These are phyloP conservation scores for Pinctada fucata DNA, from an alignment of 2,888 invertebrate species.

Conservation along the genomic window DNA sequence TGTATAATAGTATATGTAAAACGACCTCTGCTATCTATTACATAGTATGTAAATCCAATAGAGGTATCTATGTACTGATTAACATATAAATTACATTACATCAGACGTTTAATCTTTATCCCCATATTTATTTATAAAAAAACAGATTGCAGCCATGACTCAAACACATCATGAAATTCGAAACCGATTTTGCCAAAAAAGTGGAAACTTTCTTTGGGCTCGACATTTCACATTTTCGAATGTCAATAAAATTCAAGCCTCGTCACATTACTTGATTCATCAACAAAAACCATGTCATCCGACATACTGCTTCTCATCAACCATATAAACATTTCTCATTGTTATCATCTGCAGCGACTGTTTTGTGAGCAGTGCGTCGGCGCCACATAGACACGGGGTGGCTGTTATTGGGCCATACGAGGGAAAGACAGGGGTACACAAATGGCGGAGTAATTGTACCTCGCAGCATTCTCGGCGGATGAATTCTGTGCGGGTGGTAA, in stretches of 20 bases:
- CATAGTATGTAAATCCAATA: not conserved
- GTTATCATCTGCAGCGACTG: not conserved
- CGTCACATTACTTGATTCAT: not conserved
- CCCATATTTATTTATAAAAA: not conserved
- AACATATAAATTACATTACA: not conserved
- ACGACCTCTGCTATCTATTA: not conserved
- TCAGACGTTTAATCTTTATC: not conserved
- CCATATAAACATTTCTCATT: conserved; percentile 11
- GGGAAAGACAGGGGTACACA: not conserved
- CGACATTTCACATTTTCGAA: not conserved
- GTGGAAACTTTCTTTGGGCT: not conserved
- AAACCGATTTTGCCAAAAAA: not conserved
- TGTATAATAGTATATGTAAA: not conserved
- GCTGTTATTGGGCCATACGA: not conserved
- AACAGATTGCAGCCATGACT: not conserved
- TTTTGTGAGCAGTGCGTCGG: conserved; percentile 3
- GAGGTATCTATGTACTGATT: not conserved
- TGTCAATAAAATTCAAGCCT: not conserved
- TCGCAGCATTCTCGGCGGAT: conserved; percentile 3
- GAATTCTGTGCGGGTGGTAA: conserved; percentile 1
- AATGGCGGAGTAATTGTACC: not conserved
- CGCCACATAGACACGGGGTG: not conserved
- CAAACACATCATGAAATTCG: not conserved
- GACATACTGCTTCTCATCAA: conserved; percentile 12
- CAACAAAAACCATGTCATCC: conserved; percentile 7